Percentiles rank a stretch among this genome's conserved stretches.
These are phyloP conservation scores for Temnopleurus reevesii DNA, from an alignment of 53 echinoderm and acorn worm genomes.

Conservation along the genomic window DNA sequence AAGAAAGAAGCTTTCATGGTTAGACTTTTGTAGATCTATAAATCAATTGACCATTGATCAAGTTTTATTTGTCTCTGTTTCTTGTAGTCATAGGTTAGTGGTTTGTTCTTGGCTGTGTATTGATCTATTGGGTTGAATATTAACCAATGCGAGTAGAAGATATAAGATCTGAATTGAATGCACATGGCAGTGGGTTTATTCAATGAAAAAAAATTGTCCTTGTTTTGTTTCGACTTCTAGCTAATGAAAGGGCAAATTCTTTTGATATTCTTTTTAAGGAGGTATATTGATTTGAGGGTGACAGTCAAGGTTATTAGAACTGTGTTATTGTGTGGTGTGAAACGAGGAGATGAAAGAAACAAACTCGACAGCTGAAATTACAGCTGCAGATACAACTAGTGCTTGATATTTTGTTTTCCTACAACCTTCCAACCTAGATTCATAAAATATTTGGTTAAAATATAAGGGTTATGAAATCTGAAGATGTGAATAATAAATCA, in stretches of 20 bases:
- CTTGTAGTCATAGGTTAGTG: neutral
- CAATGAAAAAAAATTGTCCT: neutral
- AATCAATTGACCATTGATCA: conserved; percentile 15
- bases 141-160: neutral
- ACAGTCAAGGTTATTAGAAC: neutral
- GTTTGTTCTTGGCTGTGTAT: neutral
- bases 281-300: neutral
- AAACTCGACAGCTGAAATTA: no score
- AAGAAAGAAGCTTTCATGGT: neutral
- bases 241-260: neutral
- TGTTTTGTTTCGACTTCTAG: neutral
- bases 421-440: no score
- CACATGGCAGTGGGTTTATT: neutral
- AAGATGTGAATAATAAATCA: no score
- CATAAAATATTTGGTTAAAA: no score
- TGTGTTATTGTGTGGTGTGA: no score
- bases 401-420: no score
- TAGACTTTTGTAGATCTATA: conserved; percentile 15
- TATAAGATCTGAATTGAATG: neutral
- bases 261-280: neutral
- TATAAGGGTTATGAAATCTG: no score
- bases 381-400: no score
- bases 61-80: neutral
- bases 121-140: conserved; percentile 13
- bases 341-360: no score